Evolutionary conservation across 1,140 invertebrate genomes (phyloP).

Genomic region (Aphaenogaster floridana): DNA sequence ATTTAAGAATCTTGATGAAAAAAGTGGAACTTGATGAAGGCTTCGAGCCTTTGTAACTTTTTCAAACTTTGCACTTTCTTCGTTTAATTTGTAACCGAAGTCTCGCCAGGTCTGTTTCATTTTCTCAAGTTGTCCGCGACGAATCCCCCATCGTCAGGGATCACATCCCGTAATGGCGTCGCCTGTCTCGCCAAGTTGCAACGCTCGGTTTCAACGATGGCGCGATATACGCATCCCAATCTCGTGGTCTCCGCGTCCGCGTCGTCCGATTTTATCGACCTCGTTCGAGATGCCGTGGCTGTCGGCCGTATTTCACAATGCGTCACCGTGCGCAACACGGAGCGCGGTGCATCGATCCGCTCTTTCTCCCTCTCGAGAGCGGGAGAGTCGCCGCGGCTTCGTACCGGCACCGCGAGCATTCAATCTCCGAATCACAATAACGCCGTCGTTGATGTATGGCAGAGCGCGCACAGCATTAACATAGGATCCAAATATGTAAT

Average conservation of each 20-base stretch:
- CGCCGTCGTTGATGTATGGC: slow-evolving; percentile 74
- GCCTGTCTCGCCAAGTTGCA: slow-evolving; percentile 26
- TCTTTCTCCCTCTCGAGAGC: slow-evolving; percentile 52
- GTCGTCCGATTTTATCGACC: slow-evolving; percentile 64
- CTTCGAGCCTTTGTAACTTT: background rate
- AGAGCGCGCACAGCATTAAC: slow-evolving; percentile 74
- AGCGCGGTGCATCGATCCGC: slow-evolving; percentile 68
- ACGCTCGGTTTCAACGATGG: slow-evolving; percentile 22
- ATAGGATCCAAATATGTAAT: slow-evolving; percentile 78
- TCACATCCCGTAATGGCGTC: background rate
- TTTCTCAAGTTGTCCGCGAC: background rate
- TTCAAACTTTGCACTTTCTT: background rate
- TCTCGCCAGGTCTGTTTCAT: background rate
- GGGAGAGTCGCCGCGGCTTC: slow-evolving; percentile 59
- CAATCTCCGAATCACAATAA: slow-evolving; percentile 78
- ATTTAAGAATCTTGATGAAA: background rate
- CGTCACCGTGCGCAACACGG: slow-evolving; percentile 67
- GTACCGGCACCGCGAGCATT: slow-evolving; percentile 72
- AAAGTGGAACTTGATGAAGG: background rate
- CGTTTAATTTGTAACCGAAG: background rate
- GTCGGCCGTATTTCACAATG: slow-evolving; percentile 71
- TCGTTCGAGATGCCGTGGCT: slow-evolving; percentile 66
- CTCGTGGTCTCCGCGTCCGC: slow-evolving; percentile 35
- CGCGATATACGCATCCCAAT: slow-evolving; percentile 43
- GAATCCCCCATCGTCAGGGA: background rate